phyloP scores from a whole-genome alignment of 2,113 vertebrate genomes.

The Xenopus tropicalis region DNA sequence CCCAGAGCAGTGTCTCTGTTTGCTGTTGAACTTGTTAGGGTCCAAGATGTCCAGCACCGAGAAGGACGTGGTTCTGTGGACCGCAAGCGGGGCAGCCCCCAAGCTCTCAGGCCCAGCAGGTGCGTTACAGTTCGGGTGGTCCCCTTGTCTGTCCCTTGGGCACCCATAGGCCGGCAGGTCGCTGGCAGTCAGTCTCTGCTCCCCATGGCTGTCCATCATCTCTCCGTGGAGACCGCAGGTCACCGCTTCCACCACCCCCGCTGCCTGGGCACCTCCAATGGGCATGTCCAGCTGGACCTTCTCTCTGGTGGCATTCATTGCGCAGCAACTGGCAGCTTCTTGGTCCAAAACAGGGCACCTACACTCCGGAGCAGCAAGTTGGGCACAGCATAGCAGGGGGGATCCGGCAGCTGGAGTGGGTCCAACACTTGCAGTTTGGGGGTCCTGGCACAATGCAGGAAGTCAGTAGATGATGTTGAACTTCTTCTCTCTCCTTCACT shows the following conservation, averaged over 20 bases:
- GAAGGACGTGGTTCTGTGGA: conserved; percentile 90
- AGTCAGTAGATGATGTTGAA: too few species aligned
- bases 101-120: conserved; percentile 70
- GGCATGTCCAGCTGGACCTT: conserved; percentile 68
- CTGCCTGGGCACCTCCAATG: conserved; percentile 55
- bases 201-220: conserved; percentile 62
- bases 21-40: conserved; percentile 93
- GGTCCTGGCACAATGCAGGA: neutral
- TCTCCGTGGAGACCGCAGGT: conserved; percentile 57
- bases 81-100: conserved; percentile 57
- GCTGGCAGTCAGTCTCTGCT: conserved; percentile 57
- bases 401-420: conserved; percentile 48
- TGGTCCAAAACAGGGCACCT: conserved; percentile 41
- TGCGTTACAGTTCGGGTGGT: conserved; percentile 67
- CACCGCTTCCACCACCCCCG: conserved; percentile 58
- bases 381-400: neutral
- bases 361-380: conserved; percentile 59
- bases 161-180: conserved; percentile 67
- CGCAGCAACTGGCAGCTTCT: conserved; percentile 33
- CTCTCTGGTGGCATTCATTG: conserved; percentile 72
- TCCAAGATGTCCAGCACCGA: conserved; percentile 96
- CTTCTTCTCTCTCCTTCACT: neutral
- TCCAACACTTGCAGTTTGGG: neutral
- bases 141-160: conserved; percentile 63
- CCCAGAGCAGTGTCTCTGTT: conserved; percentile 59